Evolutionary conservation across 2,888 invertebrate species (phyloP), one percentile per base, ranked within the genome.

Genomic region (Timema podura): DNA sequence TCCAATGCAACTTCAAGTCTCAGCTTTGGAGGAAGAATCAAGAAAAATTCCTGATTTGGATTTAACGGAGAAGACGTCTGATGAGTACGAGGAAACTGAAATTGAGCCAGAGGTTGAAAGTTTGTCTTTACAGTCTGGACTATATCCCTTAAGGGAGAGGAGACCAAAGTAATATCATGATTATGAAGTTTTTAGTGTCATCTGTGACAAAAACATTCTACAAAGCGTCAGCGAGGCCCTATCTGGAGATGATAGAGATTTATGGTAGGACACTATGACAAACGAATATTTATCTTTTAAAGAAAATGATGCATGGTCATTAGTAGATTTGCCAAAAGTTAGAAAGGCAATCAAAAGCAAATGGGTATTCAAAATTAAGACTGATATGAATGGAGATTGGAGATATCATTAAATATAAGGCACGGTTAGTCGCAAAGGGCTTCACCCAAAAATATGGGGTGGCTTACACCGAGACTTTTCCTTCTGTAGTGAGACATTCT

Each of bases 361-460:
- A n/a, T n/a, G n/a, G n/a, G n/a, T n/a, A 44, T 16, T 59, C 9
- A 59, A 59, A 16, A 13, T 61, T 30, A 61, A 61, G 44, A 30
- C 7, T 44, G 59, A 16, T 44, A n/a, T 5, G 44, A 61, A 45
- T 11, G 6, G 44, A 8, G 13, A 45, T 44, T 61, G 61, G 30
- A 11, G 45, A 30, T 30, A 13, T 61, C 45, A 61, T 7, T 59
- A 6, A 5, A 8, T 61, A 30, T 13, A 61, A 61, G 6, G 61
- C 61, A 6, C 61, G 30, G 10, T 11, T 61, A 11, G 61, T 61
- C 45, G 61, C 61, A n/a, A 61, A 61, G 45, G 61, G 61, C 30
- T 61, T 61, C 30, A n/a, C n/a, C n/a, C n/a, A n/a, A n/a, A n/a
- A n/a, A n/a, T n/a, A n/a, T n/a, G n/a, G n/a, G n/a, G n/a, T 44